Evolutionary conservation across 2,888 invertebrate species (phyloP), one percentile per base, ranked within the genome.

Genomic region (Nipponacmea schrenckii): DNA sequence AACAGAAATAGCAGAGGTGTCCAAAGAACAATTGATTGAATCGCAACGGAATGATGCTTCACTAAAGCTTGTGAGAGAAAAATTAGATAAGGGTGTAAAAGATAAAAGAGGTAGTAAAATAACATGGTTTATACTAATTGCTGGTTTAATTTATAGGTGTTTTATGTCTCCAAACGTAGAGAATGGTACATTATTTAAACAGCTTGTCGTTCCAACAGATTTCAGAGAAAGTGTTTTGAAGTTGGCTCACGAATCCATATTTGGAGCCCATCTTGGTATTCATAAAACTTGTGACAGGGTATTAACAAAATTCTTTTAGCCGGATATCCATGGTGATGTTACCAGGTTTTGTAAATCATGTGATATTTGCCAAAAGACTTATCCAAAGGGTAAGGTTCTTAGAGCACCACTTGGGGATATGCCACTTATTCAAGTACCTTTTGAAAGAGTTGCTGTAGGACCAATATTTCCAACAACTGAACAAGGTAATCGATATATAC

Each of bases 291-390:
- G 20, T 8, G 56, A 56, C 24, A n/a, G 56, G 56, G 15, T 56
- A 56, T 15, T 56, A 14, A 46, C n/a, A 4, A 50, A 62, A 20
- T 68, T 68, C n/a, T 68, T 20, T 7, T 68, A 27, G 68, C 68
- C 68, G 26, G 68, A 44, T 45, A n/a, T 45, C 20, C 27, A 45
- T 45, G 24, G 24, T 15, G 67, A 67, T 45, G 17, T 76, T n/a
- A 67, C 44, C 15, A 39, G 78, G 14, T 75, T 63, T 63, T 78
- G 78, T 68, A 46, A 27, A n/a, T 77, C 77, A 2, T 79, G 80
- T 64, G 77, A 80, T 68, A 72, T 72, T 12, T 75, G 77, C 63
- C 68, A 68, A 39, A 5, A 46, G 8, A 48, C 48, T 15, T n/a
- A 8, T 44, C 67, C 67, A 48, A 67, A 45, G 20, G 66, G 66